A percentile compares a stretch with the other conserved stretches of the same genome.
Conservation (phyloP, 1,140 invertebrate genomes). For the Hylaeus anthracinus region DNA sequence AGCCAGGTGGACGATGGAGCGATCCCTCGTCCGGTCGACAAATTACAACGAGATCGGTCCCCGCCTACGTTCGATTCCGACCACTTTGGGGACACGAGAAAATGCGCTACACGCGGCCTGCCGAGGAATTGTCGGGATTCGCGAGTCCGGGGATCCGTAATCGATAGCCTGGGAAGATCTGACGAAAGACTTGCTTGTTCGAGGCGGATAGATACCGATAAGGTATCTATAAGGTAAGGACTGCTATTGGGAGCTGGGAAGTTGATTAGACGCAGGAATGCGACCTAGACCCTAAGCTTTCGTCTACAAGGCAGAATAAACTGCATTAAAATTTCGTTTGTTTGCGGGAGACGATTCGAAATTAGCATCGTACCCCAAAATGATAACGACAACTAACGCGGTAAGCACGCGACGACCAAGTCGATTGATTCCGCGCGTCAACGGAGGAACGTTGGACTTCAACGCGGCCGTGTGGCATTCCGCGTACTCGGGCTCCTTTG, state of each 20-base stretch:
- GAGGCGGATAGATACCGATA: too few relatives aligned
- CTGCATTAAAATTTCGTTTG: too few relatives aligned
- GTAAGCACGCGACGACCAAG: slow-evolving; percentile 22
- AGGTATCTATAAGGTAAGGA: too few relatives aligned
- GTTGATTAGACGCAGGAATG: too few relatives aligned
- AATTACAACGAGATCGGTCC: slow-evolving; percentile 69
- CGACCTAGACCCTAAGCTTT: too few relatives aligned
- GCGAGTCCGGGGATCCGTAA: neutral
- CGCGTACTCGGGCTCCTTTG: neutral
- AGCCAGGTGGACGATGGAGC: slow-evolving; percentile 65
- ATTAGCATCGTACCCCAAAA: slow-evolving; percentile 24
- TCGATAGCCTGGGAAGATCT: neutral
- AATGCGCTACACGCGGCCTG: neutral
- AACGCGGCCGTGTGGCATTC: slow-evolving; percentile 25
- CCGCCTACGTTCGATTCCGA: slow-evolving; percentile 15
- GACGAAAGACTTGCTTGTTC: too few relatives aligned
- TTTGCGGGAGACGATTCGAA: neutral
- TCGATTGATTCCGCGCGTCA: slow-evolving; percentile 26
- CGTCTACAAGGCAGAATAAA: too few relatives aligned
- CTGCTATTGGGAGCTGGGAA: too few relatives aligned
- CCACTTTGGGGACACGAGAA: slow-evolving; percentile 23
- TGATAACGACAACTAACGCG: slow-evolving; percentile 18
- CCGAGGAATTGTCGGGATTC: neutral
- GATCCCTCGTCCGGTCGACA: slow-evolving; percentile 62
- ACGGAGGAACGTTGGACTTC: slow-evolving; percentile 16